phyloP scores from a whole-genome alignment of 92 coral and sea anemone genomes.

The Palythoa heliodiscus region DNA sequence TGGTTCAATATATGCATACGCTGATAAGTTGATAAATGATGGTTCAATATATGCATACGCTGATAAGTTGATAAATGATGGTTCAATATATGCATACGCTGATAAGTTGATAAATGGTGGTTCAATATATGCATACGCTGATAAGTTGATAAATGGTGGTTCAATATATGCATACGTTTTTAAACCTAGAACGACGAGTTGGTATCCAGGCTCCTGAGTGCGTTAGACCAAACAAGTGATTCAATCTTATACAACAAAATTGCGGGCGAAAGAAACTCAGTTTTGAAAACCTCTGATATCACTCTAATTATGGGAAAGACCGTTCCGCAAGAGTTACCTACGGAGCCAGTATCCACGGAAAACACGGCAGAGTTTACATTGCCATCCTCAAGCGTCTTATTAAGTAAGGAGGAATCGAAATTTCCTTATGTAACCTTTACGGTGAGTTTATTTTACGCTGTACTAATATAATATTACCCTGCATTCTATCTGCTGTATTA shows the following conservation, averaged over 20 bases:
- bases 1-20: too few species aligned
- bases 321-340: slow-evolving; percentile 13
- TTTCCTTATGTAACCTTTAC: slow-evolving; percentile 12
- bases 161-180: background rate
- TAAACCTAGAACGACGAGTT: slow-evolving; percentile 7
- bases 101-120: too few species aligned
- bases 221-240: slow-evolving; percentile 24
- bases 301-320: slow-evolving; percentile 45
- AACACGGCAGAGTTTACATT: slow-evolving; percentile 45
- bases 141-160: background rate
- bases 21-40: background rate
- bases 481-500: background rate
- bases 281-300: slow-evolving; percentile 33
- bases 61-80: background rate
- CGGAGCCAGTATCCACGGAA: slow-evolving; percentile 23
- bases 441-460: background rate
- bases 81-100: too few species aligned
- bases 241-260: slow-evolving; percentile 52
- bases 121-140: too few species aligned
- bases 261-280: slow-evolving; percentile 47
- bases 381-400: slow-evolving; percentile 49
- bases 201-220: slow-evolving; percentile 13
- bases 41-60: too few species aligned
- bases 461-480: background rate
- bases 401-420: background rate